A percentile compares a stretch with the other conserved stretches of the same genome.
Conservation (phyloP, 2,888 invertebrate genomes). For the Lottia scabra region DNA sequence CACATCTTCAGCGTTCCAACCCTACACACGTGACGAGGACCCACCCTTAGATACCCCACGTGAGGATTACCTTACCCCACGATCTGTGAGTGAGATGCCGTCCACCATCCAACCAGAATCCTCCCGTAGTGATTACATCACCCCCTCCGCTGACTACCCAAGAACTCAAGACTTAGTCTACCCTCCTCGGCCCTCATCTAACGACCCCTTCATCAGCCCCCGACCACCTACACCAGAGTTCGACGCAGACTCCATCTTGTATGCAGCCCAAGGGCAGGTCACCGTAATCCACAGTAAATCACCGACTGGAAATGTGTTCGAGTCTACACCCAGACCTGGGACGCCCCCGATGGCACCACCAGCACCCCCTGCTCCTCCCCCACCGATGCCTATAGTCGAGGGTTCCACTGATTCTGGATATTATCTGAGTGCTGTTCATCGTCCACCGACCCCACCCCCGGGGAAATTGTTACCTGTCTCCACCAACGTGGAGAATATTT, state of each 20-base stretch:
- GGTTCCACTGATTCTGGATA: not conserved
- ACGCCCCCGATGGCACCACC: not conserved
- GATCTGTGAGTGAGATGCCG: not conserved
- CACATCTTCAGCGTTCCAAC: not conserved
- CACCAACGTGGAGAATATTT: not conserved
- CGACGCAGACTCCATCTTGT: not conserved
- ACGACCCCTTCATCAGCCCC: not conserved
- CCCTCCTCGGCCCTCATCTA: not conserved
- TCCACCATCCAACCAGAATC: not conserved
- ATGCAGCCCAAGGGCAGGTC: not conserved
- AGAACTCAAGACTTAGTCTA: not conserved
- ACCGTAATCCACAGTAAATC: not conserved
- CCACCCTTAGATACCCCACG: not conserved
- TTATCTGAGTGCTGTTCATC: not conserved
- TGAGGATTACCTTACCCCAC: not conserved
- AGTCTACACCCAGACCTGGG: not conserved
- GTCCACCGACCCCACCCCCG: not conserved
- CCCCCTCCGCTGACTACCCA: not conserved
- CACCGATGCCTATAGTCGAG: not conserved
- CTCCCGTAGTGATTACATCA: not conserved
- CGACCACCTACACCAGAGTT: not conserved
- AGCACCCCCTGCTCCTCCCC: not conserved
- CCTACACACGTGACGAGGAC: not conserved
- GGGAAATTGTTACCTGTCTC: not conserved
- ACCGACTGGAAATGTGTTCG: not conserved